phyloP scores from a whole-genome alignment of 2,888 invertebrate species.

The Drosophila vallismaia region DNA sequence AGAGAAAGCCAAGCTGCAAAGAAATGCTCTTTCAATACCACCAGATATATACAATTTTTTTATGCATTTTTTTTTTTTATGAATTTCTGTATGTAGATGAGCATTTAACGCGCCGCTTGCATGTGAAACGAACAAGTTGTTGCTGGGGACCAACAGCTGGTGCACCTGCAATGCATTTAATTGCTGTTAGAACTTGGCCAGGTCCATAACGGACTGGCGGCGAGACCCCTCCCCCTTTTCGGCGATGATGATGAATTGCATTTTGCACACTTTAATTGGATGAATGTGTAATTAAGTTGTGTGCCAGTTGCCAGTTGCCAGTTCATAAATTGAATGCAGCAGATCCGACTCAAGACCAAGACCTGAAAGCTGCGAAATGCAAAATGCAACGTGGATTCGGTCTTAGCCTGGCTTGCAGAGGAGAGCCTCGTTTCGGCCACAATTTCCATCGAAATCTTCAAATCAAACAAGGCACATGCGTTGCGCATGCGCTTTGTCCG shows the following conservation, averaged over 20 bases:
- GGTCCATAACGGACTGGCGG: constrained; percentile 23
- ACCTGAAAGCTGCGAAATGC: constrained; percentile 10
- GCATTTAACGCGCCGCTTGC: constrained; percentile 73
- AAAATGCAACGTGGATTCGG: not conserved
- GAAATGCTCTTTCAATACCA: constrained; percentile 14
- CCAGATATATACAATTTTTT: not conserved
- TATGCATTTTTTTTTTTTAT: not conserved
- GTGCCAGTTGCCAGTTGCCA: constrained; percentile 61
- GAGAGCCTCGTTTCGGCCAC: constrained; percentile 33
- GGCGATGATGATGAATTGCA: constrained; percentile 80
- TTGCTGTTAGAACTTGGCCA: constrained; percentile 43
- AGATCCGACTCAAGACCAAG: constrained; percentile 7
- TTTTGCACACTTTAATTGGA: constrained; percentile 81
- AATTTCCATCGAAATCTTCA: constrained; percentile 80
- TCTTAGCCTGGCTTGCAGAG: too few relatives aligned
- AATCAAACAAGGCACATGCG: constrained; percentile 82
- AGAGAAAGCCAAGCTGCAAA: not conserved
- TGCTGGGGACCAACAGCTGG: constrained; percentile 21
- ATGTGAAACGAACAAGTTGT: constrained; percentile 72
- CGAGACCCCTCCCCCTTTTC: not conserved
- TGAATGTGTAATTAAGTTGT: constrained; percentile 82
- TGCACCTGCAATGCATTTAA: constrained; percentile 68
- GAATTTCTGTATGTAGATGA: constrained; percentile 26
- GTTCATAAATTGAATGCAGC: constrained; percentile 55
- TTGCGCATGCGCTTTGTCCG: constrained; percentile 74